Base-by-base conservation (phyloP, 2,888 invertebrate genomes). In the Agrotis exclamationis region DNA sequence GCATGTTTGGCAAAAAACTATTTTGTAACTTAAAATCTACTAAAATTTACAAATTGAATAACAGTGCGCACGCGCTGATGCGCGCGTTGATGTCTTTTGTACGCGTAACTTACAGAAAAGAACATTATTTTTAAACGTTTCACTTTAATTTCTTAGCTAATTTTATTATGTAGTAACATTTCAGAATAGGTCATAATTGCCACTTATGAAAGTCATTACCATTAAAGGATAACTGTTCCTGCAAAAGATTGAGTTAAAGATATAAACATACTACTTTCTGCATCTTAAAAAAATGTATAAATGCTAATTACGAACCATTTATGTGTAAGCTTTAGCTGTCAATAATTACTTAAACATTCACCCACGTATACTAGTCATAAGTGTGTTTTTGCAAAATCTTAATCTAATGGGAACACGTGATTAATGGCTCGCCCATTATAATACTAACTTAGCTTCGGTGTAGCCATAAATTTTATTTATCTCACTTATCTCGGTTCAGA, bases 1-100 rank as follows among this genome's bases (percentile, higher is more conserved):
- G 7, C 9, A 4, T 28, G 5, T 5, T 28, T 28, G 28, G 33
- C 33, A 33, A 39, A 39, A 39, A 11, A 39, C 1, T 1, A 11
- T 56, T 33, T 5, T 4, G 16, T 20, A 11, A 54, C 3, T 14
- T 47, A n/a, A 54, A 39, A 51, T 28, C 18, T 11, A 65, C 47
- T 24, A 66, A 66, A 65, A 67, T 48, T 18, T n/a, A 44, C 33
- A 50, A 66, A 56, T 57, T 39, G 16, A 63, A 39, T 20, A 56
- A 53, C 13, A 57, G 74, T 86, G 88, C 88, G 85, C 83, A 69
- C 54, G 84, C 82, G 85, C 71, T 56, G 63, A 20, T 69, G 83
- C 84, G 83, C 87, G 81, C 91, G 91, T 92, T 91, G 88, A 91
- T 88, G 88, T 92, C 91, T 91, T 90, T 91, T 82, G 73, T 86